Evolutionary conservation across 1,140 invertebrate species (phyloP), one percentile per base, ranked within the genome.

Genomic region (Aphidius ervi): DNA sequence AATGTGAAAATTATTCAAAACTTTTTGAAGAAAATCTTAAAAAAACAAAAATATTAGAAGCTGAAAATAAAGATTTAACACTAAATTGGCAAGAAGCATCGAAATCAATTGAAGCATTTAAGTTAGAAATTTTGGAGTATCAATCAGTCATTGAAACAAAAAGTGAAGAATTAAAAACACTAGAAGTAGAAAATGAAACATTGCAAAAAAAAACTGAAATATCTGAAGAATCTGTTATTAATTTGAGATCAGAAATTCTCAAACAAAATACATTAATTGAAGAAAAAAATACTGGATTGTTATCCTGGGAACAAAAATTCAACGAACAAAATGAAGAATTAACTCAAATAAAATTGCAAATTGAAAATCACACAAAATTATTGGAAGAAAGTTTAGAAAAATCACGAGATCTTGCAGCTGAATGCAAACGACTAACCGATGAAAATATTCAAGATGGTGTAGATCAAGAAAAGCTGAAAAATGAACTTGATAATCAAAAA

Each of bases 1-100:
- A 65, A n/a, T 59, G 48, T 56, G 63, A 69, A 63, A 60, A 61
- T 52, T 53, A 67, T 23, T 9, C 53, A 37, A 65, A 67, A 53
- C 46, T 59, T 20, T 31, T 69, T 16, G 61, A 68, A 49, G 49
- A 65, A 59, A 53, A 67, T 48, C 47, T 46, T 3, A 45, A 49
- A n/a, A 64, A 65, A 43, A 50, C 61, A 5, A n/a, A 10, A 46
- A 46, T 37, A 46, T 56, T 68, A 23, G 56, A 67, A 42, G 43
- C 52, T 46, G 59, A 68, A 52, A 52, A 52, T 31, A 7, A 39
- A 39, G 10, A 39, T 23, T 10, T 52, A 31, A 49, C 23, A 31
- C 23, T 31, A 31, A 31, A 31, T 31, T 31, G 23, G 23, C 1
- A 31, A 31, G 23, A 31, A 31, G 23, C 23, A 3, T 2, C 23